Evolutionary conservation across 2,888 invertebrate genomes (phyloP).

Genomic region (Caenorhabditis doughertyi): DNA sequence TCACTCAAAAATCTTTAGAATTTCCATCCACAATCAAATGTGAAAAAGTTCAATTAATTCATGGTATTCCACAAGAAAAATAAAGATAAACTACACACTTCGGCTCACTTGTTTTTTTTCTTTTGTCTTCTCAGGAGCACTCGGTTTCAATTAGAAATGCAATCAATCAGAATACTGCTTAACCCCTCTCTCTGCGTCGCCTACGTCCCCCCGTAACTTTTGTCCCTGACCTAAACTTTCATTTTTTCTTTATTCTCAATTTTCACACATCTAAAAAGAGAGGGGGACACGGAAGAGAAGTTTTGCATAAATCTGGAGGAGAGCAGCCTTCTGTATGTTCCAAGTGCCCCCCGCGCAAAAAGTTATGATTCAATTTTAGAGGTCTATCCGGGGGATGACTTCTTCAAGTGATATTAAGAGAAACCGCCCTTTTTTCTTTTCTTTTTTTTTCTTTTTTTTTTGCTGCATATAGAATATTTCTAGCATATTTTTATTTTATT

Average conservation of each 20-base stretch:
- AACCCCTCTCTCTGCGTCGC: too few relatives aligned
- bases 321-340: slow-evolving; percentile 42
- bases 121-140: not conserved
- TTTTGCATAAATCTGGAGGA: slow-evolving; percentile 34
- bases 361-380: slow-evolving; percentile 61
- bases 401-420: slow-evolving; percentile 58
- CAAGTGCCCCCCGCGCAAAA: slow-evolving; percentile 27
- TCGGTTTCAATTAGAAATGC: slow-evolving; percentile 32
- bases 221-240: slow-evolving; percentile 12
- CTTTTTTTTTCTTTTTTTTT: not conserved
- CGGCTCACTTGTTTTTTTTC: not conserved
- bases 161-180: slow-evolving; percentile 51
- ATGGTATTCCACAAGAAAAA: too few relatives aligned
- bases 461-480: slow-evolving; percentile 29
- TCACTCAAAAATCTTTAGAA: too few relatives aligned
- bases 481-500: slow-evolving; percentile 34
- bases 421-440: slow-evolving; percentile 20
- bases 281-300: slow-evolving; percentile 42
- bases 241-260: not conserved
- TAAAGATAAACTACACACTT: not conserved
- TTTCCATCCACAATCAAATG: too few relatives aligned
- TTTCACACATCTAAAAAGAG: not conserved
- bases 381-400: slow-evolving; percentile 39
- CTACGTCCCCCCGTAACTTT: slow-evolving; percentile 2
- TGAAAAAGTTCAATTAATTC: too few relatives aligned